A percentile compares a stretch with the other conserved stretches of the same genome.
phyloP scores from a whole-genome alignment of 2,888 invertebrate species.

The Parnassius glacialis region DNA sequence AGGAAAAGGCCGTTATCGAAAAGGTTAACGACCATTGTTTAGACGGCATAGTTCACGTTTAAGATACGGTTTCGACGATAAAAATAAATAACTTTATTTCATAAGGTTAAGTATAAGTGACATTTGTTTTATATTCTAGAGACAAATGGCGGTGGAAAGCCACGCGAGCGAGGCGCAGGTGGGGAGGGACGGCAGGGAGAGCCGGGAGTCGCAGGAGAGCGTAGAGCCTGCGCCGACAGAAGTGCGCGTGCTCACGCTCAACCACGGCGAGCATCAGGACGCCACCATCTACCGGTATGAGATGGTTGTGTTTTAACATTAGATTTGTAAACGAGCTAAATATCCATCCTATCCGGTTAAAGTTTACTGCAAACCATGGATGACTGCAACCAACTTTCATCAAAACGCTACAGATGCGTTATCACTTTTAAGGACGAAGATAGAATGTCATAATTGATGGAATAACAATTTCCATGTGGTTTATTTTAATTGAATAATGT shows the following conservation, averaged over 20 bases:
- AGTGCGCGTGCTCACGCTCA: conserved; percentile 84
- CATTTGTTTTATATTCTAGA: conserved; percentile 42
- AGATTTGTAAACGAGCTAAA: no score
- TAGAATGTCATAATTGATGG: no score
- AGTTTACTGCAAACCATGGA: no score
- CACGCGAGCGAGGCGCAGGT: conserved; percentile 36
- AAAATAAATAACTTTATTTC: no score
- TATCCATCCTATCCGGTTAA: no score
- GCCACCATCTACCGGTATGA: conserved; percentile 83
- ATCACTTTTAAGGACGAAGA: no score
- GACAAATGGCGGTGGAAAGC: conserved; percentile 66
- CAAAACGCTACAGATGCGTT: no score
- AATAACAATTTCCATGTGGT: no score
- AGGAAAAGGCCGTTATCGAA: conserved; percentile 55
- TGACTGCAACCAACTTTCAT: no score
- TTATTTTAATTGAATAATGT: no score
- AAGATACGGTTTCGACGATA: no score
- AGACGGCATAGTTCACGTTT: not conserved
- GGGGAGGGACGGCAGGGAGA: conserved; percentile 20
- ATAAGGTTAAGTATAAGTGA: no score
- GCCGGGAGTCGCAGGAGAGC: conserved; percentile 33
- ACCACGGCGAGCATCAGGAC: conserved; percentile 89
- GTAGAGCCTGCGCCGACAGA: conserved; percentile 45
- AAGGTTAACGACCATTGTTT: conserved; percentile 46
- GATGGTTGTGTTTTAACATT: not conserved